Evolutionary conservation across 35 echinoderm and acorn worm genomes (phyloP).

Genomic region (Heliocidaris erythrogramma): DNA sequence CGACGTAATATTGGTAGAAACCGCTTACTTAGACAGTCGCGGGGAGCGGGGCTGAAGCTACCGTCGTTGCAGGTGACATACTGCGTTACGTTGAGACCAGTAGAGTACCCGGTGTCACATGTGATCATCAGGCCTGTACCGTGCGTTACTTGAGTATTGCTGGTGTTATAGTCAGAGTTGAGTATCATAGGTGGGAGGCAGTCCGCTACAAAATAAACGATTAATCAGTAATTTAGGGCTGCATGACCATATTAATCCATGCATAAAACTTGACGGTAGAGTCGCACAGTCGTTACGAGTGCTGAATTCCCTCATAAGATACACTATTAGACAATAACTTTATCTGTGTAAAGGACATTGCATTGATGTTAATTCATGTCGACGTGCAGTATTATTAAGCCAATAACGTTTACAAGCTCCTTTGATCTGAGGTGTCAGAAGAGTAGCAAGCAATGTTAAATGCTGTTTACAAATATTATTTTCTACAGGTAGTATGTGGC

Average conservation of each 20-base stretch:
- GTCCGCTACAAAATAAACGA: neutral
- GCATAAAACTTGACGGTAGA: neutral
- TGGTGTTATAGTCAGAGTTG: slow-evolving; percentile 35
- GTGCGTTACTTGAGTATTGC: neutral
- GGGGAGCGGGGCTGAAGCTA: neutral
- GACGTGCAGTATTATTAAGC: too few relatives aligned
- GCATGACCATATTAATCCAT: neutral
- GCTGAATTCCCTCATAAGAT: neutral
- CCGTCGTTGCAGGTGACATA: neutral
- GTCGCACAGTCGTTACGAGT: neutral
- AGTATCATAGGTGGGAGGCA: slow-evolving; percentile 6
- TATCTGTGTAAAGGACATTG: too few relatives aligned
- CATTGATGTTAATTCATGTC: too few relatives aligned
- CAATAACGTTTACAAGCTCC: too few relatives aligned
- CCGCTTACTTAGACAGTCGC: slow-evolving; percentile 16
- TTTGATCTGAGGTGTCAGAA: too few relatives aligned
- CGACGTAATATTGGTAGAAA: neutral
- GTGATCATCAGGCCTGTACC: neutral
- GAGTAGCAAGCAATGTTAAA: too few relatives aligned
- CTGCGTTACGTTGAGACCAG: neutral
- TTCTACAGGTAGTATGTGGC: too few relatives aligned
- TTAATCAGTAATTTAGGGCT: neutral
- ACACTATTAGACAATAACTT: too few relatives aligned
- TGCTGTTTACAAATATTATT: too few relatives aligned
- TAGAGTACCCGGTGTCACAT: slow-evolving; percentile 13